Percentiles rank a stretch among this genome's conserved stretches.
These are phyloP conservation scores for mouse (Mus musculus) DNA, from an alignment of 2,113 vertebrate species.

Conservation along the genomic window GRCm39 chr1:152243501-152244000, in stretches of 20 bases:
- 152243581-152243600: not conserved
- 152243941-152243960: conserved; percentile 1
- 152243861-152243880: not conserved
- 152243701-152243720: not conserved
- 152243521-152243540: not conserved
- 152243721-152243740: not conserved
- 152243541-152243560: not conserved
- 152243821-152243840: not conserved
- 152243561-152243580: not conserved
- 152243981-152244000: not conserved
- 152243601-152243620: not conserved
- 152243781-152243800: not conserved
- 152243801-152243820: not conserved
- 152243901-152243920: conserved; percentile 22
- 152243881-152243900: not conserved
- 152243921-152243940: not conserved
- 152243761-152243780: not conserved
- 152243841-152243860: not conserved
- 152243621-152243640: not conserved
- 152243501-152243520: not conserved
- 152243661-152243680: not conserved
- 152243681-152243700: no score
- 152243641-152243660: not conserved
- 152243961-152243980: not conserved
- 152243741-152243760: not conserved